Evolutionary conservation across 1,140 invertebrate species (phyloP), one percentile per base, ranked within the genome.

Genomic region (Cydia splendana): DNA sequence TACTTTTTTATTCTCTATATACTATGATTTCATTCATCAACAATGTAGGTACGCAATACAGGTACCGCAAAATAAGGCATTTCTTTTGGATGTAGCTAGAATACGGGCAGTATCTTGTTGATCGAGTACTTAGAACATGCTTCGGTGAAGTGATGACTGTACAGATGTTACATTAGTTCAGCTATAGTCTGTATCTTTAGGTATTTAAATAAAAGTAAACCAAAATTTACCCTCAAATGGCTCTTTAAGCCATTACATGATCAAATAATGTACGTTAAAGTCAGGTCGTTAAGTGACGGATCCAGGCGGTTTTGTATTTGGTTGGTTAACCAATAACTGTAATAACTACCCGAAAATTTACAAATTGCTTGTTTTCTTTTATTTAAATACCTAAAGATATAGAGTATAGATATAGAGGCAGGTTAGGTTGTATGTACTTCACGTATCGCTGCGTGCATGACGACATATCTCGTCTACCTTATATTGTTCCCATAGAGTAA

Each of bases 51-150:
- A 92, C 90, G 83, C 81, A 82, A 84, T 85, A 85, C 91, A 90
- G 87, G 89, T 93, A 93, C 90, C 89, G 90, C 84, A 86, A 91
- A 88, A 88, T 91, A 93, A 93, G 89, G 89, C 91, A 90, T 89
- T 86, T 88, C 82, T 86, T 88, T 87, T 84, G 78, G 71, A 78
- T 84, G 81, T 83, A 82, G 80, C 82, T 85, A 83, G n/a, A 38
- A 82, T 77, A 74, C 80, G 82, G 89, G 86, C 86, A 89, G 86
- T 91, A 81, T 82, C 34, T 48, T 71, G 79, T 86, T 74, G 13
- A 78, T 75, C 45, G 48, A 65, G 42, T 75, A 48, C 45, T 75
- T 62, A 75, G 34, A 75, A 78, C 77, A 82, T 76, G 53, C 65
- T 77, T 81, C 76, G 77, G 77, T 82, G 67, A 73, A 79, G 45